Percentiles rank a stretch among this genome's conserved stretches.
These are phyloP conservation scores for Xenopus borealis DNA, from an alignment of 2,113 vertebrate genomes.

Conservation along the genomic window DNA sequence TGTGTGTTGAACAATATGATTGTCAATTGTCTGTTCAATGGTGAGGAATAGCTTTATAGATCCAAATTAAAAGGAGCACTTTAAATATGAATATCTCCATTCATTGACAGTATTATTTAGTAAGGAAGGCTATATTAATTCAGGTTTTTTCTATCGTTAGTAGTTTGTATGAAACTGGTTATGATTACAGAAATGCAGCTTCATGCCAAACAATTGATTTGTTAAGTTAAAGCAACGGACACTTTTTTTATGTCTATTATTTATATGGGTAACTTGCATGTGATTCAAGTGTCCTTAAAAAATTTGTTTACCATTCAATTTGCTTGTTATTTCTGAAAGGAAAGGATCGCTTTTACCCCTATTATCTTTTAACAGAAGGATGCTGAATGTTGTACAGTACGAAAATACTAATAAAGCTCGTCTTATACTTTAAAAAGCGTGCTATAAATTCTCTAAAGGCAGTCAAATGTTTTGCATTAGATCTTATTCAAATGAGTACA, in stretches of 20 bases:
- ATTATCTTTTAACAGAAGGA: no score
- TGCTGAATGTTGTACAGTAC: no score
- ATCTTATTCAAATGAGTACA: conserved; percentile 29
- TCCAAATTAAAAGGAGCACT: conserved; percentile 21
- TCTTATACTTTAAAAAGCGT: conserved; percentile 15
- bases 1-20: neutral
- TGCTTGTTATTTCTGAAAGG: no score
- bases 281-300: no score
- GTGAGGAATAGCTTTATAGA: neutral
- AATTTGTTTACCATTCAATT: no score
- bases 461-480: conserved; percentile 35
- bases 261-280: no score
- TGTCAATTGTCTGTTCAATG: neutral
- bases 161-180: conserved; percentile 56
- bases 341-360: no score
- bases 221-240: no score
- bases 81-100: conserved; percentile 47
- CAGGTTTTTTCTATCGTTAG: conserved; percentile 57
- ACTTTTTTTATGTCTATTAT: no score
- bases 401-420: no score
- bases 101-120: conserved; percentile 57
- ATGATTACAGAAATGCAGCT: conserved; percentile 54
- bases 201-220: conserved; percentile 58
- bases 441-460: conserved; percentile 34
- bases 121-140: conserved; percentile 64